Conservation (phyloP, 2,888 invertebrate species). For the Orthosia cruda region DNA sequence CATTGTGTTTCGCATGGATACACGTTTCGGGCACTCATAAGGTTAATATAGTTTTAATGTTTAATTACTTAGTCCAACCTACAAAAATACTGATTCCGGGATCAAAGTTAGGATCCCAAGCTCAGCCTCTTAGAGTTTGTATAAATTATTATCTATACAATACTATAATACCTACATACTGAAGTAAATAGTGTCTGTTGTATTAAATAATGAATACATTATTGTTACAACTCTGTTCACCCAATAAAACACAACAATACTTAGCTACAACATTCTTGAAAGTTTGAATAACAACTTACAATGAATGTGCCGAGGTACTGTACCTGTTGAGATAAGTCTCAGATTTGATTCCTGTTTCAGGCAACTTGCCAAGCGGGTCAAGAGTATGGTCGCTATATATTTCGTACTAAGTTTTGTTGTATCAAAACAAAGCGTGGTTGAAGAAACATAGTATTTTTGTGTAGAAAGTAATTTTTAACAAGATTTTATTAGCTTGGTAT, state of each 20-base stretch:
- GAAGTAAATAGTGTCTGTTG: too few relatives aligned
- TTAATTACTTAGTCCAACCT: too few relatives aligned
- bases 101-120: too few relatives aligned
- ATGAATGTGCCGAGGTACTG: conserved; percentile 45
- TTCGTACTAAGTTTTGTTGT: conserved; percentile 1
- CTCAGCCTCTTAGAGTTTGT: too few relatives aligned
- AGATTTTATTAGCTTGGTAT: too few relatives aligned
- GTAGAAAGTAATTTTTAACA: background rate
- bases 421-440: conserved; percentile 30
- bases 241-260: background rate
- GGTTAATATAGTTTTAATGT: too few relatives aligned
- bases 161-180: too few relatives aligned
- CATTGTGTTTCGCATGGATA: too few relatives aligned
- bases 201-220: background rate
- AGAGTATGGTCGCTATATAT: conserved; percentile 48
- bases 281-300: conserved; percentile 41
- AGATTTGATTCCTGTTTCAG: conserved; percentile 67
- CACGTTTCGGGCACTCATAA: too few relatives aligned
- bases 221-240: background rate
- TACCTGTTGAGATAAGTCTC: conserved; percentile 61
- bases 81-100: too few relatives aligned
- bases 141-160: too few relatives aligned
- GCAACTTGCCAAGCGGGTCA: conserved; percentile 70
- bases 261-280: background rate
- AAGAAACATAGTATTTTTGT: background rate